Conservation (phyloP, 1,140 invertebrate genomes). For the Drosophila suzukii region DNA sequence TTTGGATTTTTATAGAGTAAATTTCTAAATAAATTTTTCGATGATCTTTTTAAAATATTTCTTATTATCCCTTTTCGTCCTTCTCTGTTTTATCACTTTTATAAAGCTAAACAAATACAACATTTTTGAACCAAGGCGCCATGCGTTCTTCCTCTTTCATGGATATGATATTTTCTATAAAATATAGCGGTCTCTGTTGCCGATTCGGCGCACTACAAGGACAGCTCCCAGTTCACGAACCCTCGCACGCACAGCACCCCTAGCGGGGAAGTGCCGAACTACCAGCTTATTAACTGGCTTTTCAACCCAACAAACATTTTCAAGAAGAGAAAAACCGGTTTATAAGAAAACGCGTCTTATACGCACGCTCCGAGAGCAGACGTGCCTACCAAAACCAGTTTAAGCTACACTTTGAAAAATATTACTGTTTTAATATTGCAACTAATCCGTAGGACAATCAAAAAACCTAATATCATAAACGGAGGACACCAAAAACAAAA, state of each 20-base stretch:
- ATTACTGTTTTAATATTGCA: neutral
- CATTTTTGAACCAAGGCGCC: too few species aligned
- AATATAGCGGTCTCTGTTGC: slow-evolving; percentile 48
- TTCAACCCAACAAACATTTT: slow-evolving; percentile 6
- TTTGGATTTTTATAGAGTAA: neutral
- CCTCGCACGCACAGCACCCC: slow-evolving; percentile 24
- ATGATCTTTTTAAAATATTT: too few species aligned
- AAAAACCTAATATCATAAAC: too few species aligned
- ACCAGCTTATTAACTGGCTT: slow-evolving; percentile 28
- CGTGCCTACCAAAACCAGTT: neutral
- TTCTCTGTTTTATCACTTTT: too few species aligned
- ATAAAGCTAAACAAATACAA: too few species aligned
- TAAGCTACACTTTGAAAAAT: neutral
- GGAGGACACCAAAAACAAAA: too few species aligned
- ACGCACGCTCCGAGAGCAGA: slow-evolving; percentile 26
- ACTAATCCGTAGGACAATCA: too few species aligned
- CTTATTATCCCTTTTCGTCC: too few species aligned
- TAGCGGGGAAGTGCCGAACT: slow-evolving; percentile 56
- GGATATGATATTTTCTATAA: neutral
- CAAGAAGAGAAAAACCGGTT: neutral
- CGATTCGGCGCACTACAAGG: slow-evolving; percentile 63
- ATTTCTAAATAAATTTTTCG: too few species aligned
- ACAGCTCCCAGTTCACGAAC: slow-evolving; percentile 60
- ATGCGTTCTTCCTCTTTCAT: too few species aligned
- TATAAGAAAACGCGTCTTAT: slow-evolving; percentile 27